phyloP scores from a whole-genome alignment of 2,797 vertebrate genomes.

The Sebastes kiyomatsui region DNA sequence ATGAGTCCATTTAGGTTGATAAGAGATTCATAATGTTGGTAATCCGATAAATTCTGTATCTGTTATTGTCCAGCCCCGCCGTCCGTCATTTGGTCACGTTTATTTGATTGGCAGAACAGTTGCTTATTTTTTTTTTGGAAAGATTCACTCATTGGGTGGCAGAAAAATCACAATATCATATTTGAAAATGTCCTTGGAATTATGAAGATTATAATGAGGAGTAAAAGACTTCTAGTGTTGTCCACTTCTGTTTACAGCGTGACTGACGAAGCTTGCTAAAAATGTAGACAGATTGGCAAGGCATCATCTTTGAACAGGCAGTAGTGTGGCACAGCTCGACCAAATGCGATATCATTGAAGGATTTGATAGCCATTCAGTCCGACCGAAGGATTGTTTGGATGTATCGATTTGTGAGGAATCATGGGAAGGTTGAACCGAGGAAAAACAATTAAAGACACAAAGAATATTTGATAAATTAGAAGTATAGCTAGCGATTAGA shows the following conservation, averaged over 20 bases:
- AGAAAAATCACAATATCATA: background rate
- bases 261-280: background rate
- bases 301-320: background rate
- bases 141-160: background rate
- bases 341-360: background rate
- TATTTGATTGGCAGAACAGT: background rate
- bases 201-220: background rate
- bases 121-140: background rate
- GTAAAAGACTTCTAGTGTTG: background rate
- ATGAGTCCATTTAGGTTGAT: background rate
- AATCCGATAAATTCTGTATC: background rate
- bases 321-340: background rate
- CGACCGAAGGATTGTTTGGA: background rate
- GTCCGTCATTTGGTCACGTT: background rate
- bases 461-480: background rate
- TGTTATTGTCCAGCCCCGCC: background rate
- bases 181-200: constrained; percentile 15
- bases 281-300: background rate
- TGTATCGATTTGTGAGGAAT: background rate
- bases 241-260: background rate
- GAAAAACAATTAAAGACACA: background rate
- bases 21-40: background rate
- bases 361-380: background rate
- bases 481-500: background rate
- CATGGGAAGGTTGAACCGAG: background rate